Conservation (phyloP, 2,888 invertebrate genomes). For the Ctenicera cuprea region DNA sequence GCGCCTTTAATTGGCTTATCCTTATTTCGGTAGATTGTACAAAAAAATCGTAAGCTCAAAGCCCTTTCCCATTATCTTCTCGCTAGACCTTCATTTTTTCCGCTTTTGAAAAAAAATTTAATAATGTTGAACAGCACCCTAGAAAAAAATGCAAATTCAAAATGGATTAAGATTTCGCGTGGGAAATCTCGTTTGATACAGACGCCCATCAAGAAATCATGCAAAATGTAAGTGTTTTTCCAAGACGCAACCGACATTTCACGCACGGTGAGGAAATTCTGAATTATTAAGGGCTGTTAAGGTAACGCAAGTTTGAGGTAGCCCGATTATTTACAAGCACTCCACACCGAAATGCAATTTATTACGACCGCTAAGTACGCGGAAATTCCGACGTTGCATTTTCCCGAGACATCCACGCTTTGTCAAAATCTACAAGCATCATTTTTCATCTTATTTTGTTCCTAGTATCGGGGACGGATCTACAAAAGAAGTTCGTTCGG, state of each 20-base stretch:
- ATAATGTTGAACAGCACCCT: too few relatives aligned
- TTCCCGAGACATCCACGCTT: constrained; percentile 2
- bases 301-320: constrained; percentile 7
- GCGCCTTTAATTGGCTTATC: too few relatives aligned
- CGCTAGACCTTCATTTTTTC: too few relatives aligned
- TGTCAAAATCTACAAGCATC: background rate
- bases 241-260: constrained; percentile 19
- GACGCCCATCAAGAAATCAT: constrained; percentile 1
- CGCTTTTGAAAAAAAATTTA: too few relatives aligned
- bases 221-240: constrained; percentile 10
- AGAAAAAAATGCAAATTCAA: too few relatives aligned
- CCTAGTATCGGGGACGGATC: too few relatives aligned
- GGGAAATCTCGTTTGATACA: background rate
- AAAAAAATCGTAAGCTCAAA: too few relatives aligned
- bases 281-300: constrained; percentile 22
- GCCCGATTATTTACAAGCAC: constrained; percentile 16
- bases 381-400: background rate
- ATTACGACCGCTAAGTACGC: background rate
- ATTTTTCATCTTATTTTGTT: constrained; percentile 11
- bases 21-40: too few relatives aligned
- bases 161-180: too few relatives aligned
- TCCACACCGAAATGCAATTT: constrained; percentile 1
- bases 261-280: constrained; percentile 25
- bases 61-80: too few relatives aligned
- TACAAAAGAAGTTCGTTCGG: too few relatives aligned